phyloP scores from a whole-genome alignment of 2,888 invertebrate genomes.

The Desoria tigrina region DNA sequence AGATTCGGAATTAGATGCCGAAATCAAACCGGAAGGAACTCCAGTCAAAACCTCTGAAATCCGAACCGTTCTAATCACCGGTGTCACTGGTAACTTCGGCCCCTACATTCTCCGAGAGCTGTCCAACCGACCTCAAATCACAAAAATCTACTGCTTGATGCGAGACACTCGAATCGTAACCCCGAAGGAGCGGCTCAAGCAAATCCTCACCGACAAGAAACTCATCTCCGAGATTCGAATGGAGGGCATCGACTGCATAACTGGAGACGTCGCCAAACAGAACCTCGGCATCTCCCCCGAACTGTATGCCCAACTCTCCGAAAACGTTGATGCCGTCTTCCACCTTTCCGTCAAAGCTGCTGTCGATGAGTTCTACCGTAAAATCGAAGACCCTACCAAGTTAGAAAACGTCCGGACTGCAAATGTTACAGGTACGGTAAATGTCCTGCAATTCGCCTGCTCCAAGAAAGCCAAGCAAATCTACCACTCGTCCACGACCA shows the following conservation, averaged over 20 bases:
- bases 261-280: constrained; percentile 27
- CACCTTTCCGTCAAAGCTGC: constrained; percentile 37
- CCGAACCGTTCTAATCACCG: constrained; percentile 38
- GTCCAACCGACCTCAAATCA: constrained; percentile 17
- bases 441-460: constrained; percentile 35
- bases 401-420: constrained; percentile 28
- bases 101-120: constrained; percentile 38
- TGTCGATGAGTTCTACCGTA: constrained; percentile 31
- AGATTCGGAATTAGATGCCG: constrained; percentile 11
- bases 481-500: constrained; percentile 32
- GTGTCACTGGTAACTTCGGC: constrained; percentile 44
- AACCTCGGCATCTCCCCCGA: constrained; percentile 25
- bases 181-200: constrained; percentile 10
- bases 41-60: constrained; percentile 29
- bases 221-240: constrained; percentile 2
- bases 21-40: not conserved
- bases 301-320: constrained; percentile 22
- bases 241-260: constrained; percentile 30
- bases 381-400: constrained; percentile 11
- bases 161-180: constrained; percentile 1
- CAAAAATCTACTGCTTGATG: constrained; percentile 34
- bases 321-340: constrained; percentile 28
- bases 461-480: constrained; percentile 28
- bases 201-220: constrained; percentile 21
- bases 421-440: constrained; percentile 35